Conservation (phyloP, 2,113 vertebrate genomes). For the human region GRCh38 chr3:174346001-174346500, state of each 20-base stretch:
- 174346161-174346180: neutral
- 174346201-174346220: constrained; percentile 27
- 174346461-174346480: constrained; percentile 29
- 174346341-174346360: accelerated
- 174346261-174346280: neutral
- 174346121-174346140: neutral
- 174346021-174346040: neutral
- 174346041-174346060: constrained; percentile 17
- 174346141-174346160: neutral
- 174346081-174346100: neutral
- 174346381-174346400: neutral
- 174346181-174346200: neutral
- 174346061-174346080: neutral
- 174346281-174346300: neutral
- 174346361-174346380: neutral
- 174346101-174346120: neutral
- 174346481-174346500: neutral
- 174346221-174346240: neutral
- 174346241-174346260: neutral
- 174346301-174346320: neutral
- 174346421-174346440: constrained; percentile 21
- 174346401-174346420: neutral
- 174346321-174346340: neutral
- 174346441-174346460: neutral
- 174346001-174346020: neutral